phyloP scores from a whole-genome alignment of 2,113 vertebrate species.

The Triplophysa dalaica region DNA sequence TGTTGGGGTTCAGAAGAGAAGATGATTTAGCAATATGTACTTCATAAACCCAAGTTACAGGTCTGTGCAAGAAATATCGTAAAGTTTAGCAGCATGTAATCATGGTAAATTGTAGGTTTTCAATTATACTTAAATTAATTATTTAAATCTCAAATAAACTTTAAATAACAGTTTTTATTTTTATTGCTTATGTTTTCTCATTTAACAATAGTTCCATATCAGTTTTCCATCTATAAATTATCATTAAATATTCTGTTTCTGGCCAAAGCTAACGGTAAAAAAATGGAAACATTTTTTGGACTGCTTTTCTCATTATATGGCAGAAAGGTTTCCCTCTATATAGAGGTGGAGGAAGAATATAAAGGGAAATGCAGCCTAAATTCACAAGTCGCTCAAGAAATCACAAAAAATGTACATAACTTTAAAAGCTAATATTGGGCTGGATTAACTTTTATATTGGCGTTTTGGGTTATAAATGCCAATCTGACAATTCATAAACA shows the following conservation, averaged over 20 bases:
- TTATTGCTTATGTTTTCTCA: conserved; percentile 7
- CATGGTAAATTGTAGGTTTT: background rate
- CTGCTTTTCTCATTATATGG: conserved; percentile 39
- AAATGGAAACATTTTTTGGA: background rate
- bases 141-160: no score
- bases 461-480: no score
- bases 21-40: no score
- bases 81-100: no score
- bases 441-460: no score
- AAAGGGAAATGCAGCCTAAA: conserved; percentile 13
- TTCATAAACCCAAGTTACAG: no score
- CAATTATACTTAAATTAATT: background rate
- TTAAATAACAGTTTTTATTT: background rate
- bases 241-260: conserved; percentile 24
- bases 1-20: no score
- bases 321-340: conserved; percentile 22
- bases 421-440: no score
- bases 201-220: conserved; percentile 30
- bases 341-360: background rate
- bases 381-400: background rate
- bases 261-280: conserved; percentile 7
- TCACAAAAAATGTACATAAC: background rate
- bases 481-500: background rate
- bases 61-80: no score
- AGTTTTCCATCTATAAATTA: conserved; percentile 33